A percentile compares a stretch with the other conserved stretches of the same genome.
These are phyloP conservation scores for Catharus fuscescens DNA, from an alignment of 2,113 vertebrate species.

Conservation along the genomic window DNA sequence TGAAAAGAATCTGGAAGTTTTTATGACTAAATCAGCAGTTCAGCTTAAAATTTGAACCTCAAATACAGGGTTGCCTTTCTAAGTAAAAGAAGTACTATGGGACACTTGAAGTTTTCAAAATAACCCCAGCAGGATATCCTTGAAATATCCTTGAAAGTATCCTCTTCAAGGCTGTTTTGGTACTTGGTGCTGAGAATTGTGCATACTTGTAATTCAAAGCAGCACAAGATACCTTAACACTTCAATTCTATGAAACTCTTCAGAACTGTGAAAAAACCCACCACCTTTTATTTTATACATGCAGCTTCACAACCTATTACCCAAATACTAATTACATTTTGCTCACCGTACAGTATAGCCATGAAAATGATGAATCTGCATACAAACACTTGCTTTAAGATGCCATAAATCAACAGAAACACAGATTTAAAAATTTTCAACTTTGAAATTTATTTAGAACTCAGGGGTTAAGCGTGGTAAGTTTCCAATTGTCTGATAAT, in stretches of 20 bases:
- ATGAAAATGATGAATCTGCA: background rate
- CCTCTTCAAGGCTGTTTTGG: background rate
- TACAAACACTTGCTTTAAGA: background rate
- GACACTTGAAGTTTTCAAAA: background rate
- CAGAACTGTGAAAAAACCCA: background rate
- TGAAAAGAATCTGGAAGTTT: background rate
- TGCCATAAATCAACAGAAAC: slow-evolving; percentile 51
- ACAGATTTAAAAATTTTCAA: slow-evolving; percentile 64
- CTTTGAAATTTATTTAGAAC: slow-evolving; percentile 64
- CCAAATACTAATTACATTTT: background rate
- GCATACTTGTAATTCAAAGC: background rate
- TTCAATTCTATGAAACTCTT: background rate
- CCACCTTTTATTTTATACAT: background rate
- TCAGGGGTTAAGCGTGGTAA: slow-evolving; percentile 32
- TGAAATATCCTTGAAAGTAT: background rate
- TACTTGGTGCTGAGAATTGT: background rate
- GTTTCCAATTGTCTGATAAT: slow-evolving; percentile 50
- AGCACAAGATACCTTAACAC: background rate
- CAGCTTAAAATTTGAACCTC: background rate
- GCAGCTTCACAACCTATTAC: background rate
- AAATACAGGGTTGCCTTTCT: background rate
- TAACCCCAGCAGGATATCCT: background rate
- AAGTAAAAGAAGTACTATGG: background rate
- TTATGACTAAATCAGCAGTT: background rate
- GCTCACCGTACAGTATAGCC: background rate